Base-by-base conservation (phyloP, 2,888 invertebrate species). In the Pharmacophagus antenor region DNA sequence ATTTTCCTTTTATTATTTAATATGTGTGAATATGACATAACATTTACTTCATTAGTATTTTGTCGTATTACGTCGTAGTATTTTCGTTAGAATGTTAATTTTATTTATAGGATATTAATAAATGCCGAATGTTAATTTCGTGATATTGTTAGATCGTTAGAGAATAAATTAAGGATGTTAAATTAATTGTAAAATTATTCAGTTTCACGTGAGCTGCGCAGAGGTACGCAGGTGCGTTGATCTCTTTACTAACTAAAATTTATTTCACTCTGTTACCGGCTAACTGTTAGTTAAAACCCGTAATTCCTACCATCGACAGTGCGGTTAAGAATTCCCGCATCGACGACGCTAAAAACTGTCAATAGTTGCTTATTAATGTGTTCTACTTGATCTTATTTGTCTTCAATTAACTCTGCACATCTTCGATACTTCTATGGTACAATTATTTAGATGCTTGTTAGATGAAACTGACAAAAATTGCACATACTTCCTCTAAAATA, bases 271-370 rank as follows among this genome's bases (percentile, higher is more conserved):
- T 51, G 22, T 22, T 47, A 21, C 17, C 2, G 49, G 22, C 18
- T 6, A 25, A 21, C 6, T 25, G 15, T 15, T 27, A 46, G 8
- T 23, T 44, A 47, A 47, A 47, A 21, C 17, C 17, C 41, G 48
- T 47, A 57, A 57, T 57, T 46, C 31, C 41, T 58, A 41, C 17
- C 52, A 41, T 57, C 52, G 31, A 22, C 42, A 57, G 25, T 48
- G 49, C 47, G 52, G 12, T 54, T 61, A 31, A 44, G 48, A 52
- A 53, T 51, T 57, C 17, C 17, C 51, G 51, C 57, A n/a, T 61
- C 65, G 44, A 22, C 31, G 56, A 27, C 44, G 44, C 21, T n/a
- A 20, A 37, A 6, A 49, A 22, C 56, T 42, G 25, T 23, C 22
- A 20, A 18, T 31, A 12, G 22, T 49, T 21, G 12, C 25, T 25